Evolutionary conservation across 1,140 invertebrate genomes (phyloP).

Genomic region (Leptestheria dahalacensis): DNA sequence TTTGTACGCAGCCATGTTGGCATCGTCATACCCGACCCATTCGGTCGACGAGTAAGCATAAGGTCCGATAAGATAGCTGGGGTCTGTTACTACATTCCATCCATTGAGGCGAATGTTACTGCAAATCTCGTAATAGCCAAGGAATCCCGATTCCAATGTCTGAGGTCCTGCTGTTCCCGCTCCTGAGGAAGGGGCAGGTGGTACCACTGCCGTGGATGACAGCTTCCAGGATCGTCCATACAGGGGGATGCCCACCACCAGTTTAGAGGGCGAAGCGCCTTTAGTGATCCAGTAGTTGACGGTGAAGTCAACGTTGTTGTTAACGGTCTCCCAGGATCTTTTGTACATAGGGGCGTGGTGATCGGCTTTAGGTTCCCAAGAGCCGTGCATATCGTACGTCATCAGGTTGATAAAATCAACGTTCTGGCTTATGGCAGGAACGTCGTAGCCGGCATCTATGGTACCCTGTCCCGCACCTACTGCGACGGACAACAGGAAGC

Average conservation of each 20-base stretch:
- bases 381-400: slow-evolving; percentile 24
- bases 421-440: slow-evolving; percentile 19
- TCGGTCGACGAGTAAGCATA: slow-evolving; percentile 5
- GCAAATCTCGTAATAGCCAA: slow-evolving; percentile 22
- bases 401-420: slow-evolving; percentile 25
- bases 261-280: slow-evolving; percentile 2
- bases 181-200: slow-evolving; percentile 14
- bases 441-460: slow-evolving; percentile 21
- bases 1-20: slow-evolving; percentile 17
- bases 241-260: slow-evolving; percentile 11
- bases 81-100: slow-evolving; percentile 15
- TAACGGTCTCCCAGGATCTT: slow-evolving; percentile 18
- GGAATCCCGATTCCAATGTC: slow-evolving; percentile 15
- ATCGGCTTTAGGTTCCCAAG: slow-evolving; percentile 20
- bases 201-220: slow-evolving; percentile 25
- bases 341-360: slow-evolving; percentile 22
- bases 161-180: slow-evolving; percentile 13
- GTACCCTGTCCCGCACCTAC: neutral
- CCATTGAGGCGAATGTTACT: slow-evolving; percentile 11
- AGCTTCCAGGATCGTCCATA: slow-evolving; percentile 10
- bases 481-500: slow-evolving; percentile 11
- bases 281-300: slow-evolving; percentile 33
- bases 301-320: slow-evolving; percentile 27
- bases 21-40: slow-evolving; percentile 22
- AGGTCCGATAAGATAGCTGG: neutral